phyloP scores from a whole-genome alignment of 2,888 invertebrate genomes.

The Agrochola macilenta region DNA sequence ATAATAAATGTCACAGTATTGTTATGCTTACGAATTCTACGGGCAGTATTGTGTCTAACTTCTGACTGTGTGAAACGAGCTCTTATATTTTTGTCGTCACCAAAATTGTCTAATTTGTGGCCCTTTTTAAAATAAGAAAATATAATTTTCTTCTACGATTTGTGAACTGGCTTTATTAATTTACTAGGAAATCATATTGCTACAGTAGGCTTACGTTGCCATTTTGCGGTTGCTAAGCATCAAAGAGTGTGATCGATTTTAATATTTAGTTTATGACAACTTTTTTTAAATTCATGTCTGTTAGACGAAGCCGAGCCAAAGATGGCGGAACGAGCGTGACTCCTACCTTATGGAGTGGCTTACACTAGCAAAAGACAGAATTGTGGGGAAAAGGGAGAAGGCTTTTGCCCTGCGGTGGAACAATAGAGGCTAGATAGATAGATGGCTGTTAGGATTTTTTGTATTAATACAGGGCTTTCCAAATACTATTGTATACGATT shows the following conservation, averaged over 20 bases:
- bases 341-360: too few species aligned
- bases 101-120: neutral
- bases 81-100: neutral
- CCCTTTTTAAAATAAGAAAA: neutral
- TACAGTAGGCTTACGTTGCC: neutral
- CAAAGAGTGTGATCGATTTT: too few species aligned
- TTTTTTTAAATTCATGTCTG: too few species aligned
- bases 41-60: neutral
- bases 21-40: slow-evolving; percentile 28
- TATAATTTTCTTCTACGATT: neutral
- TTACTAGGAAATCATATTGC: neutral
- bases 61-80: neutral
- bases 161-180: neutral
- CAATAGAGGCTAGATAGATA: too few species aligned
- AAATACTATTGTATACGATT: too few species aligned
- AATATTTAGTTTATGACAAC: neutral
- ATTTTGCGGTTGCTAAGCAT: neutral
- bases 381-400: too few species aligned
- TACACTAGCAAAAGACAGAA: too few species aligned
- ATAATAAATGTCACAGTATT: slow-evolving; percentile 16
- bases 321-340: too few species aligned
- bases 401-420: too few species aligned
- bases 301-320: neutral
- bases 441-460: neutral
- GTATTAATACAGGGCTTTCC: too few species aligned